These are phyloP conservation scores for Drosophila mercatorum DNA, from an alignment of 2,888 invertebrate species.

Conservation along the genomic window DNA sequence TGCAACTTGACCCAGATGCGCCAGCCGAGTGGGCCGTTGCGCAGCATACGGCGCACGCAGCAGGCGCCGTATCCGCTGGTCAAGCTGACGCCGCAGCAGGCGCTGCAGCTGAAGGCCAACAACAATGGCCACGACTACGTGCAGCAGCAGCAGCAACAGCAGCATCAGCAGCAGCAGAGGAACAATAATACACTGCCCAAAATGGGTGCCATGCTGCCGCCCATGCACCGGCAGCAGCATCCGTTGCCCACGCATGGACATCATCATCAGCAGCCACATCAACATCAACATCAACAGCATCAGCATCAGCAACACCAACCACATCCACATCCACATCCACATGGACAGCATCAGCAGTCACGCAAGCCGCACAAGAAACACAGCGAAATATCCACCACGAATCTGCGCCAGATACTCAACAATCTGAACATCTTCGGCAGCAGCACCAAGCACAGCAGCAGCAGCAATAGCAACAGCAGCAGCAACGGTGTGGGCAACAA, in stretches of 20 bases:
- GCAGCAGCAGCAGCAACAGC: conserved; percentile 50
- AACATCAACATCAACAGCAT: conserved; percentile 53
- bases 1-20: conserved; percentile 90
- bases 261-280: conserved; percentile 60
- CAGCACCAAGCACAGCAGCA: conserved; percentile 74
- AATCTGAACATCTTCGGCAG: conserved; percentile 91
- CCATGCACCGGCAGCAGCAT: conserved; percentile 69
- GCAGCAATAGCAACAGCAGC: conserved; percentile 25
- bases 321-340: conserved; percentile 22
- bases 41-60: conserved; percentile 90
- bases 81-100: conserved; percentile 86
- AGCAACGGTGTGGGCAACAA: conserved; percentile 25
- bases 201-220: conserved; percentile 68
- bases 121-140: conserved; percentile 68
- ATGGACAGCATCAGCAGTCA: conserved; percentile 43
- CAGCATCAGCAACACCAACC: conserved; percentile 39
- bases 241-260: conserved; percentile 59
- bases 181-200: conserved; percentile 80
- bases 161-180: conserved; percentile 57
- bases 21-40: conserved; percentile 89
- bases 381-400: conserved; percentile 85
- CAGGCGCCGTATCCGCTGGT: conserved; percentile 94
- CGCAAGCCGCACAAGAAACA: conserved; percentile 79
- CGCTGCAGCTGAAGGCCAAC: conserved; percentile 78
- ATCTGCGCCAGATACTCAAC: conserved; percentile 91